phyloP scores from a whole-genome alignment of 2,113 vertebrate genomes.

The Candoia aspera region DNA sequence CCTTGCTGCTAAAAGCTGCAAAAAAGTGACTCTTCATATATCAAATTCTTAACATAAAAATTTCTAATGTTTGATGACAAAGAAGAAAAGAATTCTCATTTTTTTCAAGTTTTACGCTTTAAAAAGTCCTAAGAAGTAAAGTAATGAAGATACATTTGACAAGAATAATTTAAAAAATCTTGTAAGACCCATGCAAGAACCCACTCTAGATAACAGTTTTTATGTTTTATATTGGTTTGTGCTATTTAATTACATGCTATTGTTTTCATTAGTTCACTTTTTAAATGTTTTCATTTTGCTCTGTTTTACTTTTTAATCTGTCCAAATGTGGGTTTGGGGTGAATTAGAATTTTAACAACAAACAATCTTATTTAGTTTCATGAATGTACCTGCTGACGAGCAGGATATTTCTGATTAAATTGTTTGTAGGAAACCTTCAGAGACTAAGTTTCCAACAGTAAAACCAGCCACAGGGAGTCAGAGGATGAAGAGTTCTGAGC shows the following conservation, averaged over 20 bases:
- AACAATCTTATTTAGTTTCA: not conserved
- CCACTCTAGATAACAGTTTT: not conserved
- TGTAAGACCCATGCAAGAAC: not conserved
- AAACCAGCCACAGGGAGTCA: not conserved
- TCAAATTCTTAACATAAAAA: not conserved
- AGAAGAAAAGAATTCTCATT: not conserved
- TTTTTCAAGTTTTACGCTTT: not conserved
- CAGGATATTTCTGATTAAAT: not conserved
- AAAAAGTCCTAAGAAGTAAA: not conserved
- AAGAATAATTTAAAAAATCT: not conserved
- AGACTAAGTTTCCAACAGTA: not conserved
- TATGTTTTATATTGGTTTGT: not conserved
- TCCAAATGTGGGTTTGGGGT: not conserved
- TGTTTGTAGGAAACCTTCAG: not conserved
- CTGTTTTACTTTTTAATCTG: not conserved
- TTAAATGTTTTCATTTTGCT: not conserved
- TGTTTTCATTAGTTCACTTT: not conserved
- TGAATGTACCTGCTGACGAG: not conserved
- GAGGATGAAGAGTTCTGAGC: not conserved
- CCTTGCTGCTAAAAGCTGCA: not conserved
- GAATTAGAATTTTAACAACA: not conserved
- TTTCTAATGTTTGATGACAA: not conserved
- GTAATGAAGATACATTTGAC: not conserved
- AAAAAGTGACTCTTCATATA: not conserved
- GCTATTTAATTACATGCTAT: not conserved